These are phyloP conservation scores for Calyptomena viridis DNA, from an alignment of 2,113 vertebrate species.

Conservation along the genomic window DNA sequence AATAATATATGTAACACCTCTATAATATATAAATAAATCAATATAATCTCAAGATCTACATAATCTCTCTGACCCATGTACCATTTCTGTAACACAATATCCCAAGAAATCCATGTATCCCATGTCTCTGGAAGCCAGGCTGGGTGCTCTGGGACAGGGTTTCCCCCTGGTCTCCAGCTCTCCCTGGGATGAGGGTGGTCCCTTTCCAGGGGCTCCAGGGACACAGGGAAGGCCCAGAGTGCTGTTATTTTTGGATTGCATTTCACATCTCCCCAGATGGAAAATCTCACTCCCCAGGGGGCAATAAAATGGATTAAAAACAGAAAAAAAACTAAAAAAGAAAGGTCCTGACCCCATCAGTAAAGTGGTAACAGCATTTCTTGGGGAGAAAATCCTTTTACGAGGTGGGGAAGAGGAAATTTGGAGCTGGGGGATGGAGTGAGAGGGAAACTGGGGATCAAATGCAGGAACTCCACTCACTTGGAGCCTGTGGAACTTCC, in stretches of 20 bases:
- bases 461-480: background rate
- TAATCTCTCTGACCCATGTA: too few species aligned
- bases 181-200: background rate
- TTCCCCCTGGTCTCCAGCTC: background rate
- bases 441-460: background rate
- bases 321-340: background rate
- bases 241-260: constrained; percentile 70
- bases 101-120: too few species aligned
- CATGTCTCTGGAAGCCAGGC: background rate
- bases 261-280: constrained; percentile 66
- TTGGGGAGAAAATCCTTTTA: constrained; percentile 25
- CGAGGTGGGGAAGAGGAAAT: constrained; percentile 1
- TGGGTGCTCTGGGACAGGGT: background rate
- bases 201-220: background rate
- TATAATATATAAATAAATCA: background rate
- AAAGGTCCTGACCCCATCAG: constrained; percentile 66
- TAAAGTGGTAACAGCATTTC: constrained; percentile 47
- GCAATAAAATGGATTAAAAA: constrained; percentile 21
- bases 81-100: too few species aligned
- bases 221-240: background rate
- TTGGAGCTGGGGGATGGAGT: background rate
- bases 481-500: background rate
- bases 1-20: too few species aligned
- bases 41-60: background rate
- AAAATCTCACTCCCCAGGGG: constrained; percentile 10